Evolutionary conservation across 2,113 vertebrate genomes (phyloP), one percentile per base, ranked within the genome.

Genomic region (Calyptomena viridis): DNA sequence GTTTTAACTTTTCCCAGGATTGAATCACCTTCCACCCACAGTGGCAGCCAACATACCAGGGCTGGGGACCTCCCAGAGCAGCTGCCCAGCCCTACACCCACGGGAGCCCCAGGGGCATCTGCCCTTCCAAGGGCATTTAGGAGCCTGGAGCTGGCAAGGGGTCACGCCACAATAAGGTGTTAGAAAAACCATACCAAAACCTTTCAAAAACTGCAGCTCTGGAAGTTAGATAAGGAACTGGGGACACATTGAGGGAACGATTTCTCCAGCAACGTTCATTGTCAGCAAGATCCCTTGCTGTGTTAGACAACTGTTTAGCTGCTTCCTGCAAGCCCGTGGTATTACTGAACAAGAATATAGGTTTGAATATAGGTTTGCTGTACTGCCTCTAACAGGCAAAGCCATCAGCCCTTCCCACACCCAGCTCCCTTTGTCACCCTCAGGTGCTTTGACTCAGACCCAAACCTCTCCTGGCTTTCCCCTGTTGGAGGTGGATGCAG

Each of bases 241-340:
- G 93, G 86, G 94, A 84, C 7, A 12, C 63, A 80, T 50, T 55
- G 90, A 78, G 53, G 49, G 63, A 90, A 80, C 0, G 0, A 78
- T 86, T 80, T 76, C 92, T 92, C 79, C 92, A 71, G 55, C 76
- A 80, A 47, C 3, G 18, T 69, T 94, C 33, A 3, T 76, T 10
- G 0, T 30, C 95, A 94, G 91, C 8, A 25, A 90, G 86, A 66
- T 53, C 63, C 83, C 94, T 86, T 50, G 80, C 91, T 94, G 95
- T 85, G 85, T 84, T 14, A 88, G 75, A 86, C 75, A 88, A 93
- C 94, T 50, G 85, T 46, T 96, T 55, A 53, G 80, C 89, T 80
- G 50, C n/a, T 92, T 84, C 37, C 90, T 1, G 1, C 76, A 33
- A 1, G 2, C 9, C 83, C 55, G 47, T 33, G 63, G 68, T 4